Conservation (phyloP, 2,797 vertebrate genomes). For the Triplophysa bombifrons region DNA sequence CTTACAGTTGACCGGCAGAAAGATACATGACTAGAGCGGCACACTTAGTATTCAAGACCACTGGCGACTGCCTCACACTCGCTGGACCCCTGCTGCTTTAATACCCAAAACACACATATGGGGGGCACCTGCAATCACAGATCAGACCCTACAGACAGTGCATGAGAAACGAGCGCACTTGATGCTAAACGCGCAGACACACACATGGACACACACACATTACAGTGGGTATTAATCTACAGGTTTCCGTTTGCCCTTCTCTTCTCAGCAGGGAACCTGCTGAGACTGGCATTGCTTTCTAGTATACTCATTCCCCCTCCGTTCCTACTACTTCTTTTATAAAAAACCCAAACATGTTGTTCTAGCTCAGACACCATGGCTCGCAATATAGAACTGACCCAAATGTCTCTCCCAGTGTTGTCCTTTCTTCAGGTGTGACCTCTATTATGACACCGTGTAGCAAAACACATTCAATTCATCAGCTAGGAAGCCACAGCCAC, state of each 20-base stretch:
- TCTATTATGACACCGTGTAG: slow-evolving; percentile 31
- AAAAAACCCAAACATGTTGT: slow-evolving; percentile 5
- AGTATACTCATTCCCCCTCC: slow-evolving; percentile 19
- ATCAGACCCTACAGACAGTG: slow-evolving; percentile 23
- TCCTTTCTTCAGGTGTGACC: slow-evolving; percentile 27
- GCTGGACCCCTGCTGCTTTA: slow-evolving; percentile 9
- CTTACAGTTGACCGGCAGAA: slow-evolving; percentile 41
- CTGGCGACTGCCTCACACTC: slow-evolving; percentile 20
- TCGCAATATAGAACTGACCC: slow-evolving; percentile 23
- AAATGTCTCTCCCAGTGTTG: slow-evolving; percentile 33
- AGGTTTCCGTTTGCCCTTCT: slow-evolving; percentile 38
- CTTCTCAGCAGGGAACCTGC: slow-evolving; percentile 37
- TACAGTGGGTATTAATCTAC: slow-evolving; percentile 4
- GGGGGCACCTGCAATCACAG: slow-evolving; percentile 27
- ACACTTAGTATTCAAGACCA: slow-evolving; percentile 48
- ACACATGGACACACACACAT: slow-evolving; percentile 27
- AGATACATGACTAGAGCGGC: slow-evolving; percentile 29
- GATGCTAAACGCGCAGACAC: slow-evolving; percentile 26
- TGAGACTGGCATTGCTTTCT: slow-evolving; percentile 26
- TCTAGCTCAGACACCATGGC: slow-evolving; percentile 6
- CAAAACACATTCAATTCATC: slow-evolving; percentile 15
- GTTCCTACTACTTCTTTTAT: slow-evolving; percentile 31
- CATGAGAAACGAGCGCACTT: slow-evolving; percentile 31
- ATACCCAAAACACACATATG: slow-evolving; percentile 13
- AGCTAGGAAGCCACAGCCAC: slow-evolving; percentile 6